Conservation (phyloP, 2,888 invertebrate genomes). For the Ellobium chinense region DNA sequence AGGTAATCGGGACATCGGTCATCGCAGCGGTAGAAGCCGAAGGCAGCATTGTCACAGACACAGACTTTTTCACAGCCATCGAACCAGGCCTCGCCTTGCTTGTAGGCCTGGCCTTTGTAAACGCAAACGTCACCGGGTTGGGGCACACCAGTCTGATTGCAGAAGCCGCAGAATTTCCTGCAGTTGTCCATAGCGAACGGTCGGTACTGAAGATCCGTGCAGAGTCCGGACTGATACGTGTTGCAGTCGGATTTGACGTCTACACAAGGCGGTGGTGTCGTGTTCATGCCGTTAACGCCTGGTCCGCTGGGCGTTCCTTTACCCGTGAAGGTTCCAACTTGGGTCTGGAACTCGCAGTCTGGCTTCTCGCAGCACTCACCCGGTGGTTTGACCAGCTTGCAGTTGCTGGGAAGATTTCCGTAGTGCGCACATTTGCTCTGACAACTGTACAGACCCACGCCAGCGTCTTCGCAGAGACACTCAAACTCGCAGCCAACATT, state of each 20-base stretch:
- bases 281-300: slow-evolving; percentile 54
- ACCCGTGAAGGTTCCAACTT: slow-evolving; percentile 65
- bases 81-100: slow-evolving; percentile 66
- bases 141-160: slow-evolving; percentile 44
- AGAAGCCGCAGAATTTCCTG: slow-evolving; percentile 59
- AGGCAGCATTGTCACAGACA: slow-evolving; percentile 68
- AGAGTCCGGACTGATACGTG: slow-evolving; percentile 57
- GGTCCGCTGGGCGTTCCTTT: slow-evolving; percentile 62
- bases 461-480: slow-evolving; percentile 52
- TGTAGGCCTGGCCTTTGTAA: slow-evolving; percentile 64
- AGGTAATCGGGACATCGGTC: slow-evolving; percentile 65
- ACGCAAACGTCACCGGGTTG: slow-evolving; percentile 49
- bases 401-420: slow-evolving; percentile 58
- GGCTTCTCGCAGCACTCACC: slow-evolving; percentile 69
- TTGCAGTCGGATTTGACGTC: slow-evolving; percentile 61
- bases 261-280: slow-evolving; percentile 61
- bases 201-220: slow-evolving; percentile 54
- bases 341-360: slow-evolving; percentile 65
- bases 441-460: slow-evolving; percentile 48
- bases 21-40: slow-evolving; percentile 69
- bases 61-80: slow-evolving; percentile 67
- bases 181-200: slow-evolving; percentile 63
- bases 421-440: slow-evolving; percentile 59
- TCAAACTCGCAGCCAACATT: slow-evolving; percentile 52
- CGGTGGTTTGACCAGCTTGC: slow-evolving; percentile 58